Evolutionary conservation across 2,797 vertebrate species (phyloP).

Genomic region (Gambusia yucatana): DNA sequence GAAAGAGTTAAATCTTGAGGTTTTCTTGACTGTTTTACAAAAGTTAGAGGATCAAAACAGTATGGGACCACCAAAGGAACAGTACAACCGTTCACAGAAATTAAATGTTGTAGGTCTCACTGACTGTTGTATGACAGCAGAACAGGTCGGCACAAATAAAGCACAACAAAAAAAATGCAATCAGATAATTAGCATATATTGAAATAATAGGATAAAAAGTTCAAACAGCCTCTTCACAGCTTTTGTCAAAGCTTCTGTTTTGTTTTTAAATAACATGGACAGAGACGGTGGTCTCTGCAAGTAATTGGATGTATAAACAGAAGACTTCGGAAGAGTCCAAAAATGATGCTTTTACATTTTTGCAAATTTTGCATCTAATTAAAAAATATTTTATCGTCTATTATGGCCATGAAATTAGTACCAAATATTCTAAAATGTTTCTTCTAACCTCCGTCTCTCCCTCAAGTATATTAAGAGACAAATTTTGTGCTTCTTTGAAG

Average conservation of each 20-base stretch:
- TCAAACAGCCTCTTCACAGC: neutral
- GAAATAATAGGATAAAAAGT: neutral
- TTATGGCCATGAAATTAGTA: neutral
- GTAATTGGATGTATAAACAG: neutral
- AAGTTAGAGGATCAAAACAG: neutral
- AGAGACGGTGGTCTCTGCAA: neutral
- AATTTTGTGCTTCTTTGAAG: neutral
- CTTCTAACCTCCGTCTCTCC: neutral
- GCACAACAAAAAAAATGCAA: neutral
- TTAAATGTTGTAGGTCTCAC: neutral
- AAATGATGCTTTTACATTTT: neutral
- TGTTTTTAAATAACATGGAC: neutral
- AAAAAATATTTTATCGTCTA: neutral
- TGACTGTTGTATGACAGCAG: neutral
- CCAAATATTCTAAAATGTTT: neutral
- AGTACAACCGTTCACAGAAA: neutral
- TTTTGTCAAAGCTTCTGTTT: neutral
- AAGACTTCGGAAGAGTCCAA: neutral
- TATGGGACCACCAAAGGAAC: neutral
- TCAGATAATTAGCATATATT: neutral
- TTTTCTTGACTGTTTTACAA: slow-evolving; percentile 6
- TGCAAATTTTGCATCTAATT: neutral
- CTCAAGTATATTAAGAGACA: neutral
- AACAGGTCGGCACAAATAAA: neutral
- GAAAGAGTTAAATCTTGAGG: slow-evolving; percentile 8